Evolutionary conservation across 2,113 vertebrate species (phyloP), one percentile per base, ranked within the genome.

Genomic region (Empidonax alnorum): DNA sequence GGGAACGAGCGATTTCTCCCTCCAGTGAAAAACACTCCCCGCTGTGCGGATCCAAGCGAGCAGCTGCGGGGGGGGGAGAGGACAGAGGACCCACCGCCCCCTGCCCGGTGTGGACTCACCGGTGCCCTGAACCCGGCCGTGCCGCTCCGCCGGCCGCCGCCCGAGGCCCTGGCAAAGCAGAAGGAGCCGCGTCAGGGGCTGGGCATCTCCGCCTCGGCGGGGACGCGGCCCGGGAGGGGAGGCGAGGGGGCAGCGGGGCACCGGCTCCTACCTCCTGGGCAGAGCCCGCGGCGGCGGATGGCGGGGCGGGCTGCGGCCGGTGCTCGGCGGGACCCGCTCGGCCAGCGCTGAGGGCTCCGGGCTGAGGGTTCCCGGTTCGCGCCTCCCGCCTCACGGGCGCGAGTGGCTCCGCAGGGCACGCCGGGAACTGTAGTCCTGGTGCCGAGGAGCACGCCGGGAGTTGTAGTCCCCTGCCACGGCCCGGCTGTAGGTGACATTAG

Each of bases 71-170:
- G 13, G 13, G 35, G 18, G 18, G 14, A 30, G 27, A 63, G 27
- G 39, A 14, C 30, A 25, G 31, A n/a, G 42, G 23, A 46, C 97
- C 95, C 93, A 97, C 97, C 41, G 89, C 39, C 47, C 42, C 37
- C 18, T 13, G 5, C 33, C 25, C 53, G 4, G 14, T 31, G 10
- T 20, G 21, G 23, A 95, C 97, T 96, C 93, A 98, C 97, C 44
- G 93, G 96, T 2, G 94, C 77, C 58, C 59, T 93, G 89, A 97
- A 95, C 8, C 10, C 90, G 39, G 69, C 58, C 22, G 7, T 5
- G 56, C 71, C 66, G 62, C 87, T 74, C 81, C 93, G 89, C 87
- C 74, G 75, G 31, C 91, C 68, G 66, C 95, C 95, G 9, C 25
- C 50, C 21, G 65, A 71, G 25, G 82, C 42, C 95, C 97, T 97